These are phyloP conservation scores for Zaprionus obscuricornis DNA, from an alignment of 2,888 invertebrate species.

Conservation along the genomic window DNA sequence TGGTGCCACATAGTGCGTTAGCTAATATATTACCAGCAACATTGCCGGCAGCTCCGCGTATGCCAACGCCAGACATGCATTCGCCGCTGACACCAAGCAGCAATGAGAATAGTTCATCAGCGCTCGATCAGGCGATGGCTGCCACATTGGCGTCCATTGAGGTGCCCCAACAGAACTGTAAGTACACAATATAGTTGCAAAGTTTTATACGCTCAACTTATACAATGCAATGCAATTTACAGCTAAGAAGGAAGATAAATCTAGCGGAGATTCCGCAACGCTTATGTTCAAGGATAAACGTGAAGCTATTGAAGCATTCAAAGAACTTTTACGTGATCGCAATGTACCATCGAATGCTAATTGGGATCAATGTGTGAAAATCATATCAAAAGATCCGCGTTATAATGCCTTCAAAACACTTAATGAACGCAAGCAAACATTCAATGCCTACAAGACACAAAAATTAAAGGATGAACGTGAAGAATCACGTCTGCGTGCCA, in stretches of 20 bases:
- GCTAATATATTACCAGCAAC: conserved; percentile 81
- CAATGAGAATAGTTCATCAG: conserved; percentile 85
- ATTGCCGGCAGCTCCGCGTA: conserved; percentile 73
- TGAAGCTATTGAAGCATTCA: conserved; percentile 98
- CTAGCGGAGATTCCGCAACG: conserved; percentile 85
- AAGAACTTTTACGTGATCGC: conserved; percentile 96
- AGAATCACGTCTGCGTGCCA: conserved; percentile 94
- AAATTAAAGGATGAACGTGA: conserved; percentile 98
- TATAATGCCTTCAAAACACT: conserved; percentile 96
- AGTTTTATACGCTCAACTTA: no score
- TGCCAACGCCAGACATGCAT: conserved; percentile 81
- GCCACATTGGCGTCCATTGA: conserved; percentile 96
- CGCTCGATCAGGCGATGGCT: conserved; percentile 96
- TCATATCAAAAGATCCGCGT: conserved; percentile 93
- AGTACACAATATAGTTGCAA: no score
- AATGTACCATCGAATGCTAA: conserved; percentile 96
- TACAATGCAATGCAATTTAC: no score
- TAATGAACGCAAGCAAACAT: conserved; percentile 99
- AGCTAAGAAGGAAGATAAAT: conserved; percentile 75
- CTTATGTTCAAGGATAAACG: conserved; percentile 95
- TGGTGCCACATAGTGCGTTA: conserved; percentile 81
- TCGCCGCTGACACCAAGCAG: conserved; percentile 83
- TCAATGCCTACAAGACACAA: conserved; percentile 99
- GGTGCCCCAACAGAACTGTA: conserved; percentile 84
- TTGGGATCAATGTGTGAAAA: conserved; percentile 99